These are phyloP conservation scores for Cosmorhoe ocellata DNA, from an alignment of 2,888 invertebrate genomes.

Conservation along the genomic window DNA sequence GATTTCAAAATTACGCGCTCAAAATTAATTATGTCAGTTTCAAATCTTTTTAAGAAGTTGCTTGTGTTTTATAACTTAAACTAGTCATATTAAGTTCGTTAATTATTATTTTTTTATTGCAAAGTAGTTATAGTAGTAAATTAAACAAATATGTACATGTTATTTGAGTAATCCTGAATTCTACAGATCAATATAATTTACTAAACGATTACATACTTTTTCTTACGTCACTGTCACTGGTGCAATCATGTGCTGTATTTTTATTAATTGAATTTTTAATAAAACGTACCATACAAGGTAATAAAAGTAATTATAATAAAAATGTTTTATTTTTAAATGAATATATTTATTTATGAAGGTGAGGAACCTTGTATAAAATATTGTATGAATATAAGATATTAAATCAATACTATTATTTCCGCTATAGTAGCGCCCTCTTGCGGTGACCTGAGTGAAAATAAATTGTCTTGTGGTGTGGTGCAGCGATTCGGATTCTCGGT, in stretches of 20 bases:
- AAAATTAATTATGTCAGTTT: not conserved
- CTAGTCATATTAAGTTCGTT: no score
- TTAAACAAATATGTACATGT: no score
- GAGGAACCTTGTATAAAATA: not conserved
- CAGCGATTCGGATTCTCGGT: conserved; percentile 53
- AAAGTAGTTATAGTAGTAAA: no score
- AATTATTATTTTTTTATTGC: no score
- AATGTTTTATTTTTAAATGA: no score
- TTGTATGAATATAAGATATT: conserved; percentile 8
- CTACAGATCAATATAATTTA: no score
- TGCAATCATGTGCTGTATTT: conserved; percentile 11
- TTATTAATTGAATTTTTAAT: not conserved
- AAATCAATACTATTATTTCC: conserved; percentile 65
- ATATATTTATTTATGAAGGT: not conserved
- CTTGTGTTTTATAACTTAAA: no score
- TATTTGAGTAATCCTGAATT: no score
- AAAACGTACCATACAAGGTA: not conserved
- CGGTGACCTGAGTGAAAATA: conserved; percentile 44
- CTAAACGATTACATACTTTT: not conserved
- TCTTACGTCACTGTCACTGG: conserved; percentile 31
- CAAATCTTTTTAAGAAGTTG: no score
- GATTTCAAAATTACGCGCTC: conserved; percentile 4
- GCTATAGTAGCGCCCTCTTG: conserved; percentile 60
- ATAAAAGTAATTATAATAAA: not conserved
- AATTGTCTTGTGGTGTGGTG: conserved; percentile 75